phyloP scores from a whole-genome alignment of 2,113 vertebrate genomes.

The Amphiprion percula region DNA sequence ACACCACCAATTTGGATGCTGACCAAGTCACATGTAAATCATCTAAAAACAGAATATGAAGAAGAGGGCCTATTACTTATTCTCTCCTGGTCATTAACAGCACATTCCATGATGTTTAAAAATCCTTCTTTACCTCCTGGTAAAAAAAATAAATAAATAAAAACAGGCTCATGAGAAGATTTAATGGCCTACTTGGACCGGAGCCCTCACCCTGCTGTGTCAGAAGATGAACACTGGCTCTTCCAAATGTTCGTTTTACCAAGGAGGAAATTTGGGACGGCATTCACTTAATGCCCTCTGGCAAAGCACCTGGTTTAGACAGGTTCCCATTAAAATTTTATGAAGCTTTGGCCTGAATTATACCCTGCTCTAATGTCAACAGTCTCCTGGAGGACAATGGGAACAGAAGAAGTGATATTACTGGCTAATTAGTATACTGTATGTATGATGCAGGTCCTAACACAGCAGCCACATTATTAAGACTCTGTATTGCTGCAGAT shows the following conservation, averaged over 20 bases:
- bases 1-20: conserved; percentile 9
- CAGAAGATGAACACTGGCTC: conserved; percentile 45
- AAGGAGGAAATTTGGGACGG: conserved; percentile 31
- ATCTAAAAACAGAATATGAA: conserved; percentile 20
- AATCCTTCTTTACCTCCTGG: conserved; percentile 21
- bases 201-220: conserved; percentile 39
- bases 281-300: conserved; percentile 49
- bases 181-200: conserved; percentile 47
- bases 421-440: background rate
- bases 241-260: conserved; percentile 60
- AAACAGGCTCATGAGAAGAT: conserved; percentile 30
- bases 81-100: conserved; percentile 13
- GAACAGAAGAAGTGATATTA: conserved; percentile 3
- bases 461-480: background rate
- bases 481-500: background rate
- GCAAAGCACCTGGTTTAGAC: conserved; percentile 64
- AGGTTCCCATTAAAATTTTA: conserved; percentile 54
- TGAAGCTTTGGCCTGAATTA: conserved; percentile 35
- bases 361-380: conserved; percentile 34
- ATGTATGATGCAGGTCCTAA: background rate
- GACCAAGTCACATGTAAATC: conserved; percentile 16
- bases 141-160: background rate
- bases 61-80: conserved; percentile 5
- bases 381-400: conserved; percentile 1
- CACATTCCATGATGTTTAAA: conserved; percentile 10